These are phyloP conservation scores for Lycaena phlaeas DNA, from an alignment of 2,888 invertebrate genomes.

Conservation along the genomic window DNA sequence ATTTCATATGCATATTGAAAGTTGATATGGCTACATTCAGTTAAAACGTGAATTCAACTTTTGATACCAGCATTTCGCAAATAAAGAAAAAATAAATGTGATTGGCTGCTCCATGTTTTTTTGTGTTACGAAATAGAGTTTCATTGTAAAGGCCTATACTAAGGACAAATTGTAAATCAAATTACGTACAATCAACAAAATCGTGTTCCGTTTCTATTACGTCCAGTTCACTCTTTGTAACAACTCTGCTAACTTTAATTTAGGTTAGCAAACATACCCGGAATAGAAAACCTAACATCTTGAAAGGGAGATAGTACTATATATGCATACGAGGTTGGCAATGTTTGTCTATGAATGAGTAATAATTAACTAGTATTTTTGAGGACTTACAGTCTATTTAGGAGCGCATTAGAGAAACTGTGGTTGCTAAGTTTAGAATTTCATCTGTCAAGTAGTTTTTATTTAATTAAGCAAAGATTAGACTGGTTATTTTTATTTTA, in stretches of 20 bases:
- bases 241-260: conserved; percentile 17
- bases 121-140: conserved; percentile 12
- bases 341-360: not conserved
- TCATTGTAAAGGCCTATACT: conserved; percentile 14
- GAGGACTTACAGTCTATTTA: not conserved
- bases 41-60: too few relatives aligned
- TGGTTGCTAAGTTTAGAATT: too few relatives aligned
- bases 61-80: too few relatives aligned
- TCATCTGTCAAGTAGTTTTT: too few relatives aligned
- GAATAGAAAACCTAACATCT: conserved; percentile 13
- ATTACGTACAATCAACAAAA: conserved; percentile 18
- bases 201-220: conserved; percentile 14
- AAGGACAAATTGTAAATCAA: conserved; percentile 16
- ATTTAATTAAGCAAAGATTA: too few relatives aligned
- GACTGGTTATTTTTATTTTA: too few relatives aligned
- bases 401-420: too few relatives aligned
- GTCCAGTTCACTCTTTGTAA: conserved; percentile 14
- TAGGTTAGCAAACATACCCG: conserved; percentile 15
- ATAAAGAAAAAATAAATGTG: too few relatives aligned
- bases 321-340: not conserved
- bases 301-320: conserved; percentile 7
- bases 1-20: too few relatives aligned
- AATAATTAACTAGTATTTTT: not conserved
- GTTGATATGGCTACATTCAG: too few relatives aligned
- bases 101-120: conserved; percentile 2